phyloP scores from a whole-genome alignment of 2,888 invertebrate species.

The Nephrotoma guestfalica region DNA sequence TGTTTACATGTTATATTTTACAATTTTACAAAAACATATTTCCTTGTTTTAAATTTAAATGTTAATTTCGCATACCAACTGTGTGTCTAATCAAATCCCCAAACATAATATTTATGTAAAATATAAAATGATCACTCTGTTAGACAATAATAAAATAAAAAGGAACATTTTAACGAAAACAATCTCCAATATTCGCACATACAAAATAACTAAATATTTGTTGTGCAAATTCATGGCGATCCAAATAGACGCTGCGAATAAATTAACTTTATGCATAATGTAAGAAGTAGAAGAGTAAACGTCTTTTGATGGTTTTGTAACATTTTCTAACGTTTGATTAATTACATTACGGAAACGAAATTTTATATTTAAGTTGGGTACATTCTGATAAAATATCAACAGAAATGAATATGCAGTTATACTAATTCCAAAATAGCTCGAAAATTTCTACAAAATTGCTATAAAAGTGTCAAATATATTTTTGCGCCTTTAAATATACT shows the following conservation, averaged over 20 bases:
- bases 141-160: no score
- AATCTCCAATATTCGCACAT: not conserved
- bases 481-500: no score
- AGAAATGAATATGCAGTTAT: no score
- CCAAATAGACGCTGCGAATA: not conserved
- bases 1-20: not conserved
- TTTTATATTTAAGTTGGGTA: not conserved
- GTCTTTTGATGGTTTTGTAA: not conserved
- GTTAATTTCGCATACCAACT: not conserved
- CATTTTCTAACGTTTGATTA: not conserved
- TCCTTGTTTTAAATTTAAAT: not conserved
- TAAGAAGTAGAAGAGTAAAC: not conserved
- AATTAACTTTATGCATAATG: not conserved
- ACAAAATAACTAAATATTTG: not conserved
- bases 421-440: no score
- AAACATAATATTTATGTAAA: no score
- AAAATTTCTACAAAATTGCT: no score
- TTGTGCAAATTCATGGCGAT: not conserved
- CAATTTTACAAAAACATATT: not conserved
- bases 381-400: no score
- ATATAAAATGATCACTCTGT: no score
- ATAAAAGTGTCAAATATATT: no score
- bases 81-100: no score
- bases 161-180: not conserved
- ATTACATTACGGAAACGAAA: not conserved